Conservation (phyloP, 2,888 invertebrate genomes). For the Polydrusus pterygomalis region DNA sequence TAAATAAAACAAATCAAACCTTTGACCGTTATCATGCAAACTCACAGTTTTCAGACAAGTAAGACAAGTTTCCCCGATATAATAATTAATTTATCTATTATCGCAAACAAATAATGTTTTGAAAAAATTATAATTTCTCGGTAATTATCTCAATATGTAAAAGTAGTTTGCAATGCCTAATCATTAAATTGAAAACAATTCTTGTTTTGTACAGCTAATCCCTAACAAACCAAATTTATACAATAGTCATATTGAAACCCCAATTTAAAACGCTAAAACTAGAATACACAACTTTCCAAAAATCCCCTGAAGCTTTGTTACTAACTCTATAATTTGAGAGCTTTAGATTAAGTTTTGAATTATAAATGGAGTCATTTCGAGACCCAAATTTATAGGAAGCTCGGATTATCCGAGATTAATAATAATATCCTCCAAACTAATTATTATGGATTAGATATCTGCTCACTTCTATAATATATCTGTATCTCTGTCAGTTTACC, state of each 20-base stretch:
- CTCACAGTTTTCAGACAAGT: no score
- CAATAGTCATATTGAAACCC: slow-evolving; percentile 5
- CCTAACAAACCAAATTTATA: neutral
- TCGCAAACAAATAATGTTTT: no score
- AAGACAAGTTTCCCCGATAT: no score
- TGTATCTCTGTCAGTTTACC: neutral
- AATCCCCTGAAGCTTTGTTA: slow-evolving; percentile 28
- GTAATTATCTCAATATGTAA: no score
- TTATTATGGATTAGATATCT: slow-evolving; percentile 50
- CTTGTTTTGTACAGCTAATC: no score
- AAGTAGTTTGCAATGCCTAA: no score
- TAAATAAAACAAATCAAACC: no score
- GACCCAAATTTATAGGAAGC: slow-evolving; percentile 50
- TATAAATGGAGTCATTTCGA: slow-evolving; percentile 48
- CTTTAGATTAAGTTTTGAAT: slow-evolving; percentile 53
- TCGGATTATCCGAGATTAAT: slow-evolving; percentile 51
- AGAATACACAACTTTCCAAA: slow-evolving; percentile 34
- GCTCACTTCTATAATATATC: slow-evolving; percentile 28
- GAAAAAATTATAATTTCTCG: no score
- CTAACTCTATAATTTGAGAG: slow-evolving; percentile 33
- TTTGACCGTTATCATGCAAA: no score
- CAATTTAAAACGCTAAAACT: slow-evolving; percentile 26
- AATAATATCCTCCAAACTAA: slow-evolving; percentile 54
- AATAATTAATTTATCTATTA: no score
- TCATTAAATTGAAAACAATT: no score